Evolutionary conservation across 2,113 vertebrate genomes (phyloP).

Genomic region (Alosa alosa): DNA sequence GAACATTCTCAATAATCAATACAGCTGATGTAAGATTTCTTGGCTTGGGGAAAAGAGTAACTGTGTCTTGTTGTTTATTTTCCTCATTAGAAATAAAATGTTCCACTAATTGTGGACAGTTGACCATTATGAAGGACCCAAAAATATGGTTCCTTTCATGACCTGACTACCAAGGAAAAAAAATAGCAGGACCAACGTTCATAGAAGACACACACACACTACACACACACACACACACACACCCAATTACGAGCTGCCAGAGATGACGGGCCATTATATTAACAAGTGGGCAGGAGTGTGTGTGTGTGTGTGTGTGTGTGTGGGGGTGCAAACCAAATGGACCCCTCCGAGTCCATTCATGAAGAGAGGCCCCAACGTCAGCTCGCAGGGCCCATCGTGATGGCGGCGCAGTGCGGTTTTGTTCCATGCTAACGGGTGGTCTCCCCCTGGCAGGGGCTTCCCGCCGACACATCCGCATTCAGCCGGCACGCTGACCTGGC

Average conservation of each 20-base stretch:
- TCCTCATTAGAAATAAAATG: not conserved
- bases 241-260: not conserved
- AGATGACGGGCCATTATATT: not conserved
- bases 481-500: conserved; percentile 23
- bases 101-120: not conserved
- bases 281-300: not conserved
- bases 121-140: not conserved
- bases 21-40: too few relatives aligned
- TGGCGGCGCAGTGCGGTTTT: not conserved
- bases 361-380: not conserved
- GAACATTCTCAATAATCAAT: too few relatives aligned
- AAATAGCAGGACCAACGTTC: not conserved
- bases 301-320: not conserved
- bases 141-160: not conserved
- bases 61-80: not conserved
- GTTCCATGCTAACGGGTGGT: conserved; percentile 22
- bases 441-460: conserved; percentile 26
- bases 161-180: not conserved
- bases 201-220: not conserved
- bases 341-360: not conserved
- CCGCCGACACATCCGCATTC: conserved; percentile 43
- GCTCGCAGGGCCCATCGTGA: not conserved
- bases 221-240: not conserved
- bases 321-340: not conserved
- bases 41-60: too few relatives aligned